Evolutionary conservation across 1,140 invertebrate species (phyloP).

Genomic region (Drosophila pruinosa): DNA sequence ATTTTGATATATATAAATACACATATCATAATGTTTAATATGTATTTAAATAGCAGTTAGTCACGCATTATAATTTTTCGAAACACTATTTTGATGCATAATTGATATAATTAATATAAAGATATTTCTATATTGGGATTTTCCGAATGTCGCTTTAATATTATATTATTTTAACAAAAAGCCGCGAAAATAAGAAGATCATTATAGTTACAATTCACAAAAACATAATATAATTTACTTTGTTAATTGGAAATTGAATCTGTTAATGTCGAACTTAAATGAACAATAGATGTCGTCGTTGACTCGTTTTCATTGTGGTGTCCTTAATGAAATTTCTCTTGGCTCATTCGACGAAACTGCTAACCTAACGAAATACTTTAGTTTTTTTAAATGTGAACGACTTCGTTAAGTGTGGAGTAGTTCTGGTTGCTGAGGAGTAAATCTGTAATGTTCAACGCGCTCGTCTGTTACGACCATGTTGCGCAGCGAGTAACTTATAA

Average conservation of each 20-base stretch:
- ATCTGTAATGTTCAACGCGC: neutral
- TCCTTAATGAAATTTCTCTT: neutral
- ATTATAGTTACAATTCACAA: neutral
- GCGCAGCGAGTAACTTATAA: conserved; percentile 14
- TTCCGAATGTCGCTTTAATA: too few species aligned
- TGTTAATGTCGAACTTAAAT: neutral
- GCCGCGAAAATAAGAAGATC: too few species aligned
- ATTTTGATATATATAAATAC: too few species aligned
- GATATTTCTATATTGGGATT: too few species aligned
- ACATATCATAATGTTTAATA: too few species aligned
- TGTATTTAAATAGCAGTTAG: neutral
- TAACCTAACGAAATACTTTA: neutral
- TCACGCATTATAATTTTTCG: too few species aligned
- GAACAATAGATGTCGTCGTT: conserved; percentile 24
- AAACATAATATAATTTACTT: neutral
- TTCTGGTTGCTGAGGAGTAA: conserved; percentile 17
- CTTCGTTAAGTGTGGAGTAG: conserved; percentile 23
- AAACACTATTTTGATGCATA: neutral
- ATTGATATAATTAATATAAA: neutral
- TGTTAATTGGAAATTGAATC: neutral
- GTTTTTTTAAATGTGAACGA: neutral
- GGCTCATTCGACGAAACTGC: neutral
- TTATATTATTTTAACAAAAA: too few species aligned
- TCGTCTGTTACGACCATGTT: neutral
- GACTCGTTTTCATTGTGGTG: neutral